A percentile compares a stretch with the other conserved stretches of the same genome.
phyloP scores from a whole-genome alignment of 1,140 invertebrate genomes.

The Drosophila arawakana region DNA sequence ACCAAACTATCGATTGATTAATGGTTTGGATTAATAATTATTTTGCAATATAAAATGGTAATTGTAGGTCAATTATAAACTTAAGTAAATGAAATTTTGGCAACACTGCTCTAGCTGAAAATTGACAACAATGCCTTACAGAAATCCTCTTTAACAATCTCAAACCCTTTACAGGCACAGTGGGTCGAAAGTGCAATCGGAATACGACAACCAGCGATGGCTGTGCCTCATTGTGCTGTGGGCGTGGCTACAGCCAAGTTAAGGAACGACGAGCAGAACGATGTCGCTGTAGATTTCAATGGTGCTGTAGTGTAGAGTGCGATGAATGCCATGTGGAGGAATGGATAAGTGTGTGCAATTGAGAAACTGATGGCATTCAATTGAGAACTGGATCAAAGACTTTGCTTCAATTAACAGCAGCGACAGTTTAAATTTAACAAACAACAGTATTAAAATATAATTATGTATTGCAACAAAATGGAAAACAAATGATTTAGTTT shows the following conservation, averaged over 20 bases:
- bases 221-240: slow-evolving; percentile 95
- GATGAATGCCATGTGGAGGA: slow-evolving; percentile 92
- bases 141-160: neutral
- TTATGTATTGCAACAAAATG: slow-evolving; percentile 34
- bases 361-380: slow-evolving; percentile 35
- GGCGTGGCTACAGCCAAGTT: slow-evolving; percentile 94
- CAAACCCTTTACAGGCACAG: slow-evolving; percentile 87
- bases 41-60: too few relatives aligned
- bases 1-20: slow-evolving; percentile 15
- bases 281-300: slow-evolving; percentile 95
- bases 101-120: neutral
- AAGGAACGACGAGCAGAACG: slow-evolving; percentile 90
- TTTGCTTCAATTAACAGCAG: slow-evolving; percentile 50
- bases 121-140: neutral
- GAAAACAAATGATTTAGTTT: slow-evolving; percentile 20
- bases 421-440: slow-evolving; percentile 27
- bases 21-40: neutral
- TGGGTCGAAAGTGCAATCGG: slow-evolving; percentile 92
- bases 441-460: slow-evolving; percentile 62
- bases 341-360: slow-evolving; percentile 94
- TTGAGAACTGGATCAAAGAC: slow-evolving; percentile 40
- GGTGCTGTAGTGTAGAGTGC: slow-evolving; percentile 96
- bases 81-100: neutral
- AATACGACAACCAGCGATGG: slow-evolving; percentile 90
- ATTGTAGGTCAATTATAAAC: too few relatives aligned